Evolutionary conservation across 2,113 vertebrate species (phyloP), one percentile per base, ranked within the genome.

Genomic region (Pteropus alecto): DNA sequence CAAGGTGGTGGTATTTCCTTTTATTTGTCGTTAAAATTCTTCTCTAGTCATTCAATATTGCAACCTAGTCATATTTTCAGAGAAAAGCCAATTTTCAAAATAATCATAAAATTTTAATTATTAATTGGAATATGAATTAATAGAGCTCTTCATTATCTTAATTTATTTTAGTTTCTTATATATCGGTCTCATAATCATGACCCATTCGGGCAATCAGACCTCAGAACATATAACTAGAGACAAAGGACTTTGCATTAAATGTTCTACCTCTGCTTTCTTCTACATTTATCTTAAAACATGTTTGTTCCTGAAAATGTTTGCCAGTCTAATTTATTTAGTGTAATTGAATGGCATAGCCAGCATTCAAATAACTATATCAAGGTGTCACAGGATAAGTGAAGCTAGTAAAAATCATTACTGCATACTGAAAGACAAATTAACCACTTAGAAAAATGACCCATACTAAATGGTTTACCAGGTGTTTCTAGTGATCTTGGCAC

Each of bases 31-130:
- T 14, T 43, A 81, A 95, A 87, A 81, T 54, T 60, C 4, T 46
- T 68, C 71, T 76, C 46, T 77, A 14, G 35, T 90, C 79, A 46
- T 41, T 94, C 19, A 94, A 33, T 90, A 58, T 73, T 94, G 41
- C 21, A 74, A 77, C 2, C 48, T 84, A 68, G 16, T 51, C 56
- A 51, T 78, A 91, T 78, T 96, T 95, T 85, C 19, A 60, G 60
- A 89, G 38, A 51, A 24, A 93, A 97, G 51, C 2, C 33, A 89
- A 73, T 76, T 91, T 93, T 73, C 54, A 43, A 93, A 93, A 77
- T 85, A 33, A 79, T 63, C 38, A 89, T 51, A 84, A 85, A 93
- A 92, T 9, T 87, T 35, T 63, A 87, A 56, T 46, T 93, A 93
- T 28, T 65, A 67, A 77, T 41, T 92, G 33, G 15, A 35, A 83